Percentiles rank a stretch among this genome's conserved stretches.
Evolutionary conservation across 2,888 invertebrate species (phyloP).

Genomic region (Rutpela maculata): DNA sequence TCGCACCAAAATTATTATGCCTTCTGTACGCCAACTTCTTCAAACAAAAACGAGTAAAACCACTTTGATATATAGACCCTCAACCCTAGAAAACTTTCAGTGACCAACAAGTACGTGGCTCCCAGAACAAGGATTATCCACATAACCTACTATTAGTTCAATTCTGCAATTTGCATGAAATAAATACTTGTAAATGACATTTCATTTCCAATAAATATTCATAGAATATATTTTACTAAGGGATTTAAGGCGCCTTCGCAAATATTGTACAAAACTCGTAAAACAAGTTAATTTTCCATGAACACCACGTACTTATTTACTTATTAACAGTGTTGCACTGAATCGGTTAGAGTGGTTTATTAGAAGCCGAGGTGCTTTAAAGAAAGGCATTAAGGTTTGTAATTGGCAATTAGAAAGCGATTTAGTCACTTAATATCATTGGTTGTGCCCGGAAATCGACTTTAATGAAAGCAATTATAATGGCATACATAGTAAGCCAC

Average conservation of each 20-base stretch:
- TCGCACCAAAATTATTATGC: no score
- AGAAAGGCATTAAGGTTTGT: constrained; percentile 23
- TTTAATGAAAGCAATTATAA: constrained; percentile 33
- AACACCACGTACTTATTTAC: constrained; percentile 7
- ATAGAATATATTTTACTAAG: no score
- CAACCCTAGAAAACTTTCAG: no score
- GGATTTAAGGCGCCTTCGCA: background rate
- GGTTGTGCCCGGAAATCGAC: constrained; percentile 21
- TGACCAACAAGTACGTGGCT: no score
- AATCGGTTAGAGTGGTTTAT: constrained; percentile 17
- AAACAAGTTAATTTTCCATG: background rate
- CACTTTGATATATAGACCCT: no score
- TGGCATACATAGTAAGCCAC: constrained; percentile 11
- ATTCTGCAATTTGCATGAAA: no score
- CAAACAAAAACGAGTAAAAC: no score
- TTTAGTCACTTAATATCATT: constrained; percentile 29
- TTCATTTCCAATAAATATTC: no score
- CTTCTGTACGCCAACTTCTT: no score
- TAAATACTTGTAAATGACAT: no score
- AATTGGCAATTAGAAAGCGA: constrained; percentile 38
- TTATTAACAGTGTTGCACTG: constrained; percentile 17
- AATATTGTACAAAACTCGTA: background rate
- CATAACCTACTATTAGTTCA: no score
- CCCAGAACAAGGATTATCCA: no score
- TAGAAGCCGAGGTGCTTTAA: background rate